phyloP scores from a whole-genome alignment of 1,140 invertebrate genomes.

The Sminthurides bifidus region DNA sequence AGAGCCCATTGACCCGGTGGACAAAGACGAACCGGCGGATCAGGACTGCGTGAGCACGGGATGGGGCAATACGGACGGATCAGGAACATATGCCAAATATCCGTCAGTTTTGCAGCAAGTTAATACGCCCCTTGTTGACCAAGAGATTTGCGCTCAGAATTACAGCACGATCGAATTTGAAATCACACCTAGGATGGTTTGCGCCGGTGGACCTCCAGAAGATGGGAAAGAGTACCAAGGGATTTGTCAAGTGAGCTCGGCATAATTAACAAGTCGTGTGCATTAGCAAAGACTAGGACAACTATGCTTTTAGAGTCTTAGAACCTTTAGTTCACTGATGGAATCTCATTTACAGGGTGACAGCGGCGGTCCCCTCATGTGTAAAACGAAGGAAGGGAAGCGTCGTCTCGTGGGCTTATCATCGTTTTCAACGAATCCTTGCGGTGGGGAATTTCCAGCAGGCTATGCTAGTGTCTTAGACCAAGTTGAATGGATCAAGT shows the following conservation, averaged over 20 bases:
- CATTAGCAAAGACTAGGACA: too few species aligned
- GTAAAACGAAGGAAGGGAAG: neutral
- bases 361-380: neutral
- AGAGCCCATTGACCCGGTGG: neutral
- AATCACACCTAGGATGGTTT: neutral
- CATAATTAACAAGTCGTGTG: too few species aligned
- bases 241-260: neutral
- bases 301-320: too few species aligned
- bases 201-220: neutral
- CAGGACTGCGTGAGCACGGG: neutral
- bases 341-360: neutral
- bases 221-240: neutral
- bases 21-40: neutral
- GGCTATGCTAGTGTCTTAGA: neutral
- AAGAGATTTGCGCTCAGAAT: neutral
- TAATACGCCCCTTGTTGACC: neutral
- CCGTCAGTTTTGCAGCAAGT: neutral
- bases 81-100: neutral
- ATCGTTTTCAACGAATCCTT: neutral
- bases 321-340: too few species aligned
- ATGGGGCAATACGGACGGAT: neutral
- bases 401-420: neutral
- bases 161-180: neutral
- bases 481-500: constrained; percentile 14
- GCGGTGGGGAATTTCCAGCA: neutral